Evolutionary conservation across 2,888 invertebrate species (phyloP).

Genomic region (Furcula furcula): DNA sequence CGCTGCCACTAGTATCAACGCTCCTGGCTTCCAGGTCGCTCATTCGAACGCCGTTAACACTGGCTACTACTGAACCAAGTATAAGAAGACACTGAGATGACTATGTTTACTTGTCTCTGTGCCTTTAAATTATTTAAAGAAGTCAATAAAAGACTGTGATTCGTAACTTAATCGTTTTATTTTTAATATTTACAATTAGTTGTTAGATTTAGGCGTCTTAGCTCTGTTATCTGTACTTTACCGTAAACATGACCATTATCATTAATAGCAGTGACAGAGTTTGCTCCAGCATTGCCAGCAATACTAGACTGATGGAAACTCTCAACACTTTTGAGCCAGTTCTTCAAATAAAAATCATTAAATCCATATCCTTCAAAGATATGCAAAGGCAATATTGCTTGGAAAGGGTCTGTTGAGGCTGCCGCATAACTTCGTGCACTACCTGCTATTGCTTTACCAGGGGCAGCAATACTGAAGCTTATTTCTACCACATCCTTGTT

Average conservation of each 20-base stretch:
- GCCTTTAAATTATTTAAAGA: conserved; percentile 33
- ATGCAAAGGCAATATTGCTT: conserved; percentile 47
- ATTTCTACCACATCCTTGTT: conserved; percentile 23
- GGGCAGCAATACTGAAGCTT: conserved; percentile 41
- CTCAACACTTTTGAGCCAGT: conserved; percentile 48
- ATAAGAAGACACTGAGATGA: conserved; percentile 58
- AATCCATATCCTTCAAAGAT: conserved; percentile 37
- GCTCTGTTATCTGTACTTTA: conserved; percentile 47
- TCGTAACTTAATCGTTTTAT: conserved; percentile 16
- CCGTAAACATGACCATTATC: conserved; percentile 56
- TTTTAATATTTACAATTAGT: background rate
- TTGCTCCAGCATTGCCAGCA: conserved; percentile 32
- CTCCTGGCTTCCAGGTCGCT: conserved; percentile 55
- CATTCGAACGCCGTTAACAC: conserved; percentile 59
- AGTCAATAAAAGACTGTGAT: conserved; percentile 45
- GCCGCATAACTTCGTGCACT: conserved; percentile 48
- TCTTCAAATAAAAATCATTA: conserved; percentile 29
- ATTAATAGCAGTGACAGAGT: conserved; percentile 44
- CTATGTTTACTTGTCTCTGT: conserved; percentile 57
- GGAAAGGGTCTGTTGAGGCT: conserved; percentile 29
- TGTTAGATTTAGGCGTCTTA: no score
- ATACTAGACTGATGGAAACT: conserved; percentile 43
- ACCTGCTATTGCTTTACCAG: conserved; percentile 43
- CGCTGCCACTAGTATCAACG: conserved; percentile 57
- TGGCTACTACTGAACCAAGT: conserved; percentile 47